Conservation (phyloP, 2,888 invertebrate species). For the Mactromeris polynyma region DNA sequence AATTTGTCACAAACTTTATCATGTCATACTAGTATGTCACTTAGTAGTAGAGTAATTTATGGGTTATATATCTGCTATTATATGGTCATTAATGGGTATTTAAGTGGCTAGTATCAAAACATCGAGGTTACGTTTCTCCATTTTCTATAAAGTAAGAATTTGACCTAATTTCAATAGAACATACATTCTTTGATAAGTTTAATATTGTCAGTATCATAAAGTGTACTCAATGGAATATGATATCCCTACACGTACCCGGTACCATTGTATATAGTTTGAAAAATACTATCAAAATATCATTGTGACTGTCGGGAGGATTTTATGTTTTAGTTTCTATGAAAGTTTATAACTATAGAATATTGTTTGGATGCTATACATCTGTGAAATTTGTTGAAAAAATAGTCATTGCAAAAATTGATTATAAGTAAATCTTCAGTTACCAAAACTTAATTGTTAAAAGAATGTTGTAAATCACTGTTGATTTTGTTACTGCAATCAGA, state of each 20-base stretch:
- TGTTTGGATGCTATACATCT: too few species aligned
- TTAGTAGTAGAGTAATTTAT: background rate
- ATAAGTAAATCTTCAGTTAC: too few species aligned
- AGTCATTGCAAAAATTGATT: too few species aligned
- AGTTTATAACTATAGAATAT: too few species aligned
- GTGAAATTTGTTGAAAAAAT: too few species aligned
- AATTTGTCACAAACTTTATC: background rate
- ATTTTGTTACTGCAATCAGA: too few species aligned
- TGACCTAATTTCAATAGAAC: background rate
- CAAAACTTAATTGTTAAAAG: too few species aligned
- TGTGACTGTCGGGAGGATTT: too few species aligned
- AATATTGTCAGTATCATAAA: background rate
- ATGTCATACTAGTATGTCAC: background rate
- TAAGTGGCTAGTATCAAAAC: background rate
- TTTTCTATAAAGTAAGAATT: background rate
- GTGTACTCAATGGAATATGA: background rate
- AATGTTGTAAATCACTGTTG: too few species aligned
- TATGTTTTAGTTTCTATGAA: too few species aligned
- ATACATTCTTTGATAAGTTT: background rate
- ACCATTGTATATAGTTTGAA: too few species aligned
- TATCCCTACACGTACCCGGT: background rate
- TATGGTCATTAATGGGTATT: slow-evolving; percentile 1
- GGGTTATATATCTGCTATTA: background rate
- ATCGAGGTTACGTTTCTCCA: background rate
- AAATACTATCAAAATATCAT: too few species aligned